These are phyloP conservation scores for Agrypnus murinus DNA, from an alignment of 2,888 invertebrate genomes.

Conservation along the genomic window DNA sequence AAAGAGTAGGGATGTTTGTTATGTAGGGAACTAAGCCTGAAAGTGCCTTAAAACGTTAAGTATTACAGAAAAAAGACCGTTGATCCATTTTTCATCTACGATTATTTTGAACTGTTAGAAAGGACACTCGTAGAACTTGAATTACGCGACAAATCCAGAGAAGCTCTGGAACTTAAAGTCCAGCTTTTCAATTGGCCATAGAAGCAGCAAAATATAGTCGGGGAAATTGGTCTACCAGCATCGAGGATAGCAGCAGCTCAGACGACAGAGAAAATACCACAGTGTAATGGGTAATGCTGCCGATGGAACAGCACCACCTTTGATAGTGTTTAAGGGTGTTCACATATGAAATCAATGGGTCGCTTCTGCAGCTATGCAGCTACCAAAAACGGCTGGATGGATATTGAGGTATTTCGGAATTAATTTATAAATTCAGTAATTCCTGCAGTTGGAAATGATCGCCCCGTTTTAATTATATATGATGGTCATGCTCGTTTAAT, in stretches of 20 bases:
- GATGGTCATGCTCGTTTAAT: not conserved
- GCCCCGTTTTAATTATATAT: conserved; percentile 4
- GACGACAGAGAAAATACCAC: no score
- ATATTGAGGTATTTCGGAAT: conserved; percentile 17
- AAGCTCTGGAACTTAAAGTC: conserved; percentile 53
- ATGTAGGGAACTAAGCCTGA: conserved; percentile 49
- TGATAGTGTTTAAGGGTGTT: conserved; percentile 56
- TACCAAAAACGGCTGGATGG: conserved; percentile 26
- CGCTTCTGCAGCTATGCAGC: conserved; percentile 4
- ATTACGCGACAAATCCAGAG: conserved; percentile 55
- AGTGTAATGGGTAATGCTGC: conserved; percentile 43
- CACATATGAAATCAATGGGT: conserved; percentile 59
- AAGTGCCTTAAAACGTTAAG: conserved; percentile 56
- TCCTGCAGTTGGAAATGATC: not conserved
- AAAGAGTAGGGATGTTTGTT: conserved; percentile 59
- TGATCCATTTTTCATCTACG: conserved; percentile 55
- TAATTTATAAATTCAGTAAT: conserved; percentile 8
- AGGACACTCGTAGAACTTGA: conserved; percentile 50
- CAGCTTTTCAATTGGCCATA: conserved; percentile 41
- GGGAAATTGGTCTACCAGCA: conserved; percentile 36
- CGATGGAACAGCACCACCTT: conserved; percentile 49
- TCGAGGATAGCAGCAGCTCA: not conserved
- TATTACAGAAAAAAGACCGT: conserved; percentile 51
- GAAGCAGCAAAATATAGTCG: conserved; percentile 50
- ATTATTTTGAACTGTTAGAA: conserved; percentile 42